phyloP scores from a whole-genome alignment of 2,113 vertebrate genomes.

The Corapipo altera region DNA sequence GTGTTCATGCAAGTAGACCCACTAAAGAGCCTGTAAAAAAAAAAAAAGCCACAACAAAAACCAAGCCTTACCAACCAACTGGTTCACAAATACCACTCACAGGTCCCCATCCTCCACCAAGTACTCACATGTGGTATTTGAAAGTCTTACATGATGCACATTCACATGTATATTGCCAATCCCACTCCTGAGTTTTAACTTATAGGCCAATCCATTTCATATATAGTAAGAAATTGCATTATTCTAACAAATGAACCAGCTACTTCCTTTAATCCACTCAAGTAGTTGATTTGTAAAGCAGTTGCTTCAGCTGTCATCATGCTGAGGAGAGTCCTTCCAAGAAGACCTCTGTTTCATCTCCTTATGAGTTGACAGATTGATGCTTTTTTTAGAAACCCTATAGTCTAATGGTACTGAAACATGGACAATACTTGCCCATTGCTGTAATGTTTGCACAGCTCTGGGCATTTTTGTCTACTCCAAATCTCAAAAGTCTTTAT shows the following conservation, averaged over 20 bases:
- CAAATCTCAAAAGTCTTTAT: not conserved
- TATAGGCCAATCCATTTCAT: not conserved
- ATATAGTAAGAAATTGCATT: not conserved
- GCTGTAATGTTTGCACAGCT: not conserved
- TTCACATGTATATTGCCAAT: not conserved
- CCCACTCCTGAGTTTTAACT: not conserved
- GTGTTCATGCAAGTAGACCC: not conserved
- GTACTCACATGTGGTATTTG: not conserved
- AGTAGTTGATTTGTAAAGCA: not conserved
- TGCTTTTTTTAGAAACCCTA: not conserved
- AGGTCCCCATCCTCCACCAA: not conserved
- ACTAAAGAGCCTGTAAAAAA: not conserved
- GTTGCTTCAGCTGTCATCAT: not conserved
- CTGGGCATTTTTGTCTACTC: not conserved
- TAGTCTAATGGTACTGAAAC: not conserved
- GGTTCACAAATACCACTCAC: not conserved
- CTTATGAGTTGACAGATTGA: not conserved
- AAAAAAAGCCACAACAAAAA: not conserved
- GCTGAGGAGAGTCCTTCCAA: not conserved
- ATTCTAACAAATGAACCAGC: not conserved
- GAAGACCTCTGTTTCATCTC: not conserved
- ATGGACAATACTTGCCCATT: not conserved
- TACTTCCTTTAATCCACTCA: not conserved
- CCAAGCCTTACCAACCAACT: not conserved
- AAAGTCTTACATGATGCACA: not conserved